Conservation (phyloP, 2,888 invertebrate genomes). For the Caenorhabditis drosophilae region DNA sequence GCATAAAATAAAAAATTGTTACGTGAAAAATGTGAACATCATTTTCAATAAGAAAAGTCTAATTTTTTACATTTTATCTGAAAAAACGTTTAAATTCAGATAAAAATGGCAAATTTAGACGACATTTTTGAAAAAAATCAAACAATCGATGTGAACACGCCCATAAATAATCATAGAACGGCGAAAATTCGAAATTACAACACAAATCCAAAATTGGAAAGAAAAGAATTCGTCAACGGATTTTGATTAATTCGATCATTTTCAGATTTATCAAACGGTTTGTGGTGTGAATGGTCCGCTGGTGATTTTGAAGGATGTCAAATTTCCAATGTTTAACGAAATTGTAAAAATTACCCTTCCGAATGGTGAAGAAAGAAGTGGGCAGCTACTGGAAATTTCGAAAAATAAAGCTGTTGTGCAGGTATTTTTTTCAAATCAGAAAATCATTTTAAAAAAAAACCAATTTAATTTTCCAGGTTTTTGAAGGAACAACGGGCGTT, state of each 20-base stretch:
- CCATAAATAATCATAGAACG: slow-evolving; percentile 40
- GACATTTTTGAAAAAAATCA: not conserved
- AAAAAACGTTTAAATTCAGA: too few species aligned
- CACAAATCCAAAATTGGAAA: slow-evolving; percentile 81
- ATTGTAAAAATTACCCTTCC: slow-evolving; percentile 91
- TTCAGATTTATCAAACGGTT: slow-evolving; percentile 84
- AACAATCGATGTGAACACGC: slow-evolving; percentile 38
- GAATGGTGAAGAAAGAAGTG: slow-evolving; percentile 91
- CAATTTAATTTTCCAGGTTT: slow-evolving; percentile 75
- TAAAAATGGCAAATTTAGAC: not conserved
- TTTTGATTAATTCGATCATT: not conserved
- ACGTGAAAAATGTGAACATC: too few species aligned
- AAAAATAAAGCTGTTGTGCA: slow-evolving; percentile 95
- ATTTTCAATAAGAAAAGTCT: too few species aligned
- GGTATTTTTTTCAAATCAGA: slow-evolving; percentile 16
- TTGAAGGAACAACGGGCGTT: slow-evolving; percentile 97
- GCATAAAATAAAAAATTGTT: too few species aligned
- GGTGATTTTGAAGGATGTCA: slow-evolving; percentile 97
- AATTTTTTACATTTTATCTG: too few species aligned
- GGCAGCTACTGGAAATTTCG: slow-evolving; percentile 93
- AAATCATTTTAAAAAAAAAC: not conserved
- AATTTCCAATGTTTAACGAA: slow-evolving; percentile 98
- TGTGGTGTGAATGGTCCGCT: slow-evolving; percentile 98
- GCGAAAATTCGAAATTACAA: slow-evolving; percentile 82
- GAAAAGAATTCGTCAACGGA: not conserved